Conservation (phyloP, 2,888 invertebrate species). For the Pandemis heparana region DNA sequence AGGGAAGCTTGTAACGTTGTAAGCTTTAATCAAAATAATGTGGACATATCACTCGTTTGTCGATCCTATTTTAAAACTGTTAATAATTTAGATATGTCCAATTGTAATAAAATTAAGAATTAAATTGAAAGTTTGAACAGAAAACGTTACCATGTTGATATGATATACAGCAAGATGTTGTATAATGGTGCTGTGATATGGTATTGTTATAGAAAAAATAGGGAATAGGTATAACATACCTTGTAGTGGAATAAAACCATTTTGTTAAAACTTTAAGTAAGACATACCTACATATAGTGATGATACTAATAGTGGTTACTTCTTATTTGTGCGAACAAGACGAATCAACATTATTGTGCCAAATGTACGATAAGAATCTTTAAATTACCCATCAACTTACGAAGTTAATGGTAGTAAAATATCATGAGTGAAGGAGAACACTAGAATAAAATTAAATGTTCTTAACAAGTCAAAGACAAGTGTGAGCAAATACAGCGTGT, state of each 20-base stretch:
- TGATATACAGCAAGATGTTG: conserved; percentile 63
- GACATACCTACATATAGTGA: not conserved
- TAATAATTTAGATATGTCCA: conserved; percentile 57
- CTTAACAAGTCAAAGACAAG: not conserved
- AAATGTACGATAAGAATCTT: conserved; percentile 19
- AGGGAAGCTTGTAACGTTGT: conserved; percentile 60
- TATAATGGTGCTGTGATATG: conserved; percentile 74
- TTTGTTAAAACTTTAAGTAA: conserved; percentile 51
- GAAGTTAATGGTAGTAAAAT: not conserved
- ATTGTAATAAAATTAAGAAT: conserved; percentile 58
- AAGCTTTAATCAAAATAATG: conserved; percentile 74
- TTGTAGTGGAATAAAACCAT: conserved; percentile 55
- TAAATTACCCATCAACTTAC: conserved; percentile 7
- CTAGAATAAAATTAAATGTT: not conserved
- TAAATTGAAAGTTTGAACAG: conserved; percentile 49
- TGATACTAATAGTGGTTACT: conserved; percentile 41
- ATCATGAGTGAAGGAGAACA: not conserved
- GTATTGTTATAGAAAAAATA: conserved; percentile 66
- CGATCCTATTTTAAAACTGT: conserved; percentile 51
- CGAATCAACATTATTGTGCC: conserved; percentile 19
- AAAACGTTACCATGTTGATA: conserved; percentile 62
- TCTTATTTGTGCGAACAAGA: conserved; percentile 12
- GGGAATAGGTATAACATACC: conserved; percentile 50
- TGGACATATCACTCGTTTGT: conserved; percentile 69
- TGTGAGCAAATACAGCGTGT: not conserved